Evolutionary conservation across 2,888 invertebrate species (phyloP).

Genomic region (Steromphala cineraria): DNA sequence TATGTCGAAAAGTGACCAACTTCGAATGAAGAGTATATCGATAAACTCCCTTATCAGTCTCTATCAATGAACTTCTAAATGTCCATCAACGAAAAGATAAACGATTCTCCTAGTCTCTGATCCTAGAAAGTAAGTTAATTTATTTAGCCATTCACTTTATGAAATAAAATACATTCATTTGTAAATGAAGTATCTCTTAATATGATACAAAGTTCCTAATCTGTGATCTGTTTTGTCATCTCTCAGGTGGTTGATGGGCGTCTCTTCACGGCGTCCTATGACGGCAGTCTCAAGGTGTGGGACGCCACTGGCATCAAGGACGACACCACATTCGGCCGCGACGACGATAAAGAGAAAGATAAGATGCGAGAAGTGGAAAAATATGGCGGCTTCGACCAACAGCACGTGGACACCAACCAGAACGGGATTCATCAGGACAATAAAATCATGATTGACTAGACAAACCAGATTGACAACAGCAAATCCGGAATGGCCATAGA

Average conservation of each 20-base stretch:
- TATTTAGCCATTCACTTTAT: no score
- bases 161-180: no score
- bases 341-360: slow-evolving; percentile 52
- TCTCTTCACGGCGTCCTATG: slow-evolving; percentile 76
- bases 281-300: slow-evolving; percentile 75
- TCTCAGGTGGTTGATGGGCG: slow-evolving; percentile 73
- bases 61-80: no score
- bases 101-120: no score
- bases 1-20: no score
- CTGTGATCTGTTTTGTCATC: not conserved
- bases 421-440: slow-evolving; percentile 46
- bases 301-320: slow-evolving; percentile 71
- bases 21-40: no score
- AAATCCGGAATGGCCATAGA: no score
- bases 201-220: no score
- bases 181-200: no score
- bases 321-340: slow-evolving; percentile 52
- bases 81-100: no score
- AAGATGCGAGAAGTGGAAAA: slow-evolving; percentile 53
- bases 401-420: slow-evolving; percentile 51
- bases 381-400: slow-evolving; percentile 47
- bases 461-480: not conserved
- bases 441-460: slow-evolving; percentile 67
- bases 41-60: no score
- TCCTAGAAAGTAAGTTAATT: no score